Conservation (phyloP, 2,113 vertebrate genomes). For the Aegypius monachus region DNA sequence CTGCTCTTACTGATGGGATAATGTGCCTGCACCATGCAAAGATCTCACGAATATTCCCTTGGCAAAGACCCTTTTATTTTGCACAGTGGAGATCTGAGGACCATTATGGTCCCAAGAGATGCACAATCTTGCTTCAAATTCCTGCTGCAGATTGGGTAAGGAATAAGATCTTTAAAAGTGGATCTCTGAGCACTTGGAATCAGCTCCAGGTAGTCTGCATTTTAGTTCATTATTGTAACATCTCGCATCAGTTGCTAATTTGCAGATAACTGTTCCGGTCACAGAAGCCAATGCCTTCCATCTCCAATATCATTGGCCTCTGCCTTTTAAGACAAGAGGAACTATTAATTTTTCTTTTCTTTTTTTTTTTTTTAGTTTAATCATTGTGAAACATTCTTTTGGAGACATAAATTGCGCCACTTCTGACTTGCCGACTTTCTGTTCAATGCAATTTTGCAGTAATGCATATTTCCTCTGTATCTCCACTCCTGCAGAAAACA, state of each 20-base stretch:
- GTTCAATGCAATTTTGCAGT: neutral
- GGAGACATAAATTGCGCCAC: neutral
- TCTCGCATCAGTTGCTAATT: neutral
- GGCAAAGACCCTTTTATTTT: neutral
- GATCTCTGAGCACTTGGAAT: neutral
- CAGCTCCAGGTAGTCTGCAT: neutral
- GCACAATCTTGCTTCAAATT: neutral
- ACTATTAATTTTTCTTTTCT: neutral
- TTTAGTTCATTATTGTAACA: neutral
- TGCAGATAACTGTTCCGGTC: neutral
- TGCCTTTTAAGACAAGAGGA: neutral
- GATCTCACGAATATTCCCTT: neutral
- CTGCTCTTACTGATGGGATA: neutral
- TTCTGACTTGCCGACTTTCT: neutral
- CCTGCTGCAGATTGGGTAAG: neutral
- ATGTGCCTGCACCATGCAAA: rapidly evolving
- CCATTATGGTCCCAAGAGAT: neutral
- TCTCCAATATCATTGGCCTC: neutral
- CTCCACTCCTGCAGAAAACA: neutral
- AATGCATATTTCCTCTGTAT: neutral
- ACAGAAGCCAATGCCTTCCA: neutral
- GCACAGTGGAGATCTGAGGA: neutral
- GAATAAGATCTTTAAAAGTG: neutral
- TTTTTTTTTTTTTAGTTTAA: neutral
- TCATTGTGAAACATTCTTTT: neutral